A percentile compares a stretch with the other conserved stretches of the same genome.
Conservation (phyloP, 2,113 vertebrate genomes). For the Albula glossodonta region DNA sequence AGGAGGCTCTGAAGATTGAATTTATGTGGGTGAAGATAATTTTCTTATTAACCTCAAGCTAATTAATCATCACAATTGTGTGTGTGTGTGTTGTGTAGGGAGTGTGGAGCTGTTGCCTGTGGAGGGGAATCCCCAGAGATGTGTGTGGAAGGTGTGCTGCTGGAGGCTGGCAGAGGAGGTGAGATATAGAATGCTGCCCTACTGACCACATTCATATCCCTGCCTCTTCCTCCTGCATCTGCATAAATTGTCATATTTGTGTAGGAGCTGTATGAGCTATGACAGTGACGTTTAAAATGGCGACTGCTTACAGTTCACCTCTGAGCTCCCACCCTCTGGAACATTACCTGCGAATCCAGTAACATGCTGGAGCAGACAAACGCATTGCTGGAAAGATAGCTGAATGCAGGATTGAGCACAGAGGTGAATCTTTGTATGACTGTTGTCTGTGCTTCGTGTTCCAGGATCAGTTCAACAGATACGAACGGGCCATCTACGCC, state of each 20-base stretch:
- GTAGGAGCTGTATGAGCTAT: background rate
- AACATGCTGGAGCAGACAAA: background rate
- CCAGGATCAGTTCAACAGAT: slow-evolving; percentile 87
- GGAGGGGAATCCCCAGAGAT: slow-evolving; percentile 91
- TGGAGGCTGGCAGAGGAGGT: slow-evolving; percentile 98
- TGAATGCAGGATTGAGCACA: background rate
- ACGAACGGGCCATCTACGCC: slow-evolving; percentile 92
- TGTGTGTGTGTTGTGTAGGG: slow-evolving; percentile 45
- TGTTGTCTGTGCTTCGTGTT: slow-evolving; percentile 14
- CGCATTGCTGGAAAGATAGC: background rate
- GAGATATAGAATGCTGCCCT: slow-evolving; percentile 36
- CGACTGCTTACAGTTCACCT: background rate
- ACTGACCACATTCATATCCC: background rate
- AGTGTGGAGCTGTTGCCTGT: slow-evolving; percentile 79
- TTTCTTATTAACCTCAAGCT: no score
- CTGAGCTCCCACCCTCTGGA: background rate
- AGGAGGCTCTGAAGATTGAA: background rate
- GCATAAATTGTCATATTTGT: background rate
- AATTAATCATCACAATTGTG: no score
- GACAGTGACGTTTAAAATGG: background rate
- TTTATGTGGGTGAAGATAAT: background rate
- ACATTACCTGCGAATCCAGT: background rate
- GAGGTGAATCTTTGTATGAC: background rate
- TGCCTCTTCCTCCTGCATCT: background rate
- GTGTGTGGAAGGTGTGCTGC: slow-evolving; percentile 94